Base-by-base conservation (phyloP, 1,140 invertebrate species). In the Zaprionus camerounensis region DNA sequence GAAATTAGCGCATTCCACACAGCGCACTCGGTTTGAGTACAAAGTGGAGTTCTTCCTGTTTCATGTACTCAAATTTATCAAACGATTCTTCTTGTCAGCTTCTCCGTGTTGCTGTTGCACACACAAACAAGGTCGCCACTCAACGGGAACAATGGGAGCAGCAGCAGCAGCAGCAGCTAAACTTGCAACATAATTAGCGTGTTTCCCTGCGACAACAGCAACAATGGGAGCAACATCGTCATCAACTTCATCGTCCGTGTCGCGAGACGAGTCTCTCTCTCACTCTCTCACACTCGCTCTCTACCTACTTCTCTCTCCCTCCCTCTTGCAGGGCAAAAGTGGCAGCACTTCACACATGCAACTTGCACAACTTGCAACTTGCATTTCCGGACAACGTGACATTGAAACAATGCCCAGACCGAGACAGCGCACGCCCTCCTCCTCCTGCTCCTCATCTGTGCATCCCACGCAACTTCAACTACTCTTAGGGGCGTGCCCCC, bases 111-210 rank as follows among this genome's bases (percentile, higher is more conserved):
- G 24, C 22, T 51, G 46, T 13, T 62, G 1, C 15, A 51, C 49
- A 44, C 49, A 58, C 62, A 72, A 80, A 83, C 82, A 86, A 86
- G 82, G 82, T 86, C 82, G 79, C 64, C 66, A 34, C 53, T 44
- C 55, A 58, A 55, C 53, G 36, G 71, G 62, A 65, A 64, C 67
- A 70, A 71, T 53, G 59, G 28, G 6, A 61, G 41, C 44, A 71
- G 38, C 65, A 63, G 41, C 62, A 61, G 41, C 44, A 71, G 38
- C 65, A 63, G 41, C 62, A 71, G 51, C 53, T 44, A 65, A 70
- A 55, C 44, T 77, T 64, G 59, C 71, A 68, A 88, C 84, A 87
- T 87, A 87, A 87, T 87, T 87, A 87, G 84, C 81, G 84, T 85
- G 81, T 90, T 87, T 88, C 72, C 84, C 77, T 84, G 73, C 78